Conservation (phyloP, 1,140 invertebrate genomes). For the Geopemphigus sp. region DNA sequence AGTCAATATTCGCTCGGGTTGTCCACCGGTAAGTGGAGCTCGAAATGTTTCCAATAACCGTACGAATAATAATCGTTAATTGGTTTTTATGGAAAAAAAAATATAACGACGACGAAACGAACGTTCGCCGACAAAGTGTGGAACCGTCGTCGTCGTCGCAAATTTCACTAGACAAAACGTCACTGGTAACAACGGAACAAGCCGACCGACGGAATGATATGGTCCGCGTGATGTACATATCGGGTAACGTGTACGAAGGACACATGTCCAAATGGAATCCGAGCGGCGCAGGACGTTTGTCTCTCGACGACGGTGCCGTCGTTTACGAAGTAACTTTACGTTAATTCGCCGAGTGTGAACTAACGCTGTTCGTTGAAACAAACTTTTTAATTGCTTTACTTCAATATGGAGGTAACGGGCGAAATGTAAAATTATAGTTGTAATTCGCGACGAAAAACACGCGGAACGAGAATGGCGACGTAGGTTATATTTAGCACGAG, state of each 20-base stretch:
- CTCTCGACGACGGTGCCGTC: not conserved
- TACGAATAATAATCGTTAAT: no score
- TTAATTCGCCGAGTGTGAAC: not conserved
- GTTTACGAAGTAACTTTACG: conserved; percentile 7
- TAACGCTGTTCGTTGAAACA: no score
- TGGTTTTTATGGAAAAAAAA: no score
- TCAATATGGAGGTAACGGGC: no score
- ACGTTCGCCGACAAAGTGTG: not conserved
- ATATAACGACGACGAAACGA: no score
- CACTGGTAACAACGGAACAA: not conserved
- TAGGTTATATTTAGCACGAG: no score
- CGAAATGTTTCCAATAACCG: no score
- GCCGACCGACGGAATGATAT: not conserved
- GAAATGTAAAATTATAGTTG: no score
- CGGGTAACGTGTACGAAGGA: conserved; percentile 15
- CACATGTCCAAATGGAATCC: not conserved
- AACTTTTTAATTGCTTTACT: no score
- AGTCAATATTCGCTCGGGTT: not conserved
- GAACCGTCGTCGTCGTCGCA: not conserved
- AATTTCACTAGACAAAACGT: not conserved
- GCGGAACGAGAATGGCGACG: no score
- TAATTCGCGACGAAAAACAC: no score
- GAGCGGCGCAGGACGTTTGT: not conserved
- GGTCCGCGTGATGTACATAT: not conserved
- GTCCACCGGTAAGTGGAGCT: conserved; percentile 20